These are phyloP conservation scores for Drosophila prolongata DNA, from an alignment of 2,888 invertebrate species.

Conservation along the genomic window DNA sequence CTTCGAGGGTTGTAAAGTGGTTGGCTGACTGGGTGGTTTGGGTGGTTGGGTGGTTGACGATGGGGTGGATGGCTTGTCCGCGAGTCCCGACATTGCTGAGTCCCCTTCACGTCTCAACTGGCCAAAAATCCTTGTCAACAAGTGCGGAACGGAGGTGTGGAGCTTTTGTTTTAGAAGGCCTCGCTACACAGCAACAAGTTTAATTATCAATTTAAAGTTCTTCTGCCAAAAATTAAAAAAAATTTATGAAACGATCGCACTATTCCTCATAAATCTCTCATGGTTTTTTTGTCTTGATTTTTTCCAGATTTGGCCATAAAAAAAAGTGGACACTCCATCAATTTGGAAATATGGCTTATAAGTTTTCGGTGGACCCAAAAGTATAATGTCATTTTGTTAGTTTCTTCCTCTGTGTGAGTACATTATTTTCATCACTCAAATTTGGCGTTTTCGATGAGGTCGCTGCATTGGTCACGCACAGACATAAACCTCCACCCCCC, in stretches of 20 bases:
- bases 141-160: slow-evolving; percentile 1
- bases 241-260: too few species aligned
- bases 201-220: neutral
- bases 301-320: too few species aligned
- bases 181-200: neutral
- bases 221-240: neutral
- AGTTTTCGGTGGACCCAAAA: too few species aligned
- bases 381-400: too few species aligned
- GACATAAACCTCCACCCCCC: slow-evolving; percentile 16
- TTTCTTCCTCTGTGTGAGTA: slow-evolving; percentile 5
- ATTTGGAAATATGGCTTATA: too few species aligned
- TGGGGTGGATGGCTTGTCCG: slow-evolving; percentile 3
- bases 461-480: slow-evolving; percentile 69
- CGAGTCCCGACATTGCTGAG: slow-evolving; percentile 13
- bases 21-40: neutral
- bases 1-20: slow-evolving; percentile 10
- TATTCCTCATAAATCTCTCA: too few species aligned
- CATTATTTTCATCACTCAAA: slow-evolving; percentile 49
- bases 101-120: slow-evolving; percentile 14
- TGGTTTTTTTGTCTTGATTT: too few species aligned
- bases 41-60: neutral
- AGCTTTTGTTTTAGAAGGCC: neutral
- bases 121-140: slow-evolving; percentile 8
- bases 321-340: too few species aligned
- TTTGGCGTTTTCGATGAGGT: slow-evolving; percentile 62